Base-by-base conservation (phyloP, 2,113 vertebrate genomes). In the Oreochromis tanganicae region DNA sequence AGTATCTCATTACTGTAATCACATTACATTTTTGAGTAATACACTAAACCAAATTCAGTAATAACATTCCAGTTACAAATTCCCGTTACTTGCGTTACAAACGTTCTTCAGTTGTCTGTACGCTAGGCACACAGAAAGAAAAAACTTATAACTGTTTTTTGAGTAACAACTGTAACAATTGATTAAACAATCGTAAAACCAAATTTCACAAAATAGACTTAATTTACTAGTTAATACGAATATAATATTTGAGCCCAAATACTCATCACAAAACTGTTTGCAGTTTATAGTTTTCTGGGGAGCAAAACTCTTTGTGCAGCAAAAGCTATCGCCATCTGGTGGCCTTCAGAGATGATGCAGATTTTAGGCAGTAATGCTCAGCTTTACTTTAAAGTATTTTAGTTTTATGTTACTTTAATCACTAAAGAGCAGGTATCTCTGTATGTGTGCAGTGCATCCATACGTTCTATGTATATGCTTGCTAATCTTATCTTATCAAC, bases 401-500 rank as follows among this genome's bases (percentile, higher is more conserved):
- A 32, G 24, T 32, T 75, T 4, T 24, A 71, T 73, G 38, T 17
- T 73, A 46, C 13, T 46, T 66, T 38, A 38, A n/a, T 48, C 1
- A 32, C 71, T 32, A 78, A 50, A 32, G 2, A 0, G 24, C 43
- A 32, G 9, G 16, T 46, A 46, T 73, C 66, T 1, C 38, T 73
- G n/a, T 43, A 63, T 63, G 38, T 73, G 21, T 50, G 71, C 24
- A 50, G 27, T 50, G 9, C 1, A 50, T 6, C 46, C 46, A 78
- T 32, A 78, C 1, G 5, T 50, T 48, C 6, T 19, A 8, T 46
- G 5, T 78, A 78, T 78, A 29, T 12, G 9, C 41, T 50, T 50
- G 9, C 0, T 50, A 78, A 78, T 12, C 71, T 32, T 32, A 6
- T 29, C 16, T 32, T 50, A 48, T 50, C 27, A 0, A 32, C 43